Evolutionary conservation across 2,113 vertebrate species (phyloP), one percentile per base, ranked within the genome.

Genomic region (Crotalus horridus): DNA sequence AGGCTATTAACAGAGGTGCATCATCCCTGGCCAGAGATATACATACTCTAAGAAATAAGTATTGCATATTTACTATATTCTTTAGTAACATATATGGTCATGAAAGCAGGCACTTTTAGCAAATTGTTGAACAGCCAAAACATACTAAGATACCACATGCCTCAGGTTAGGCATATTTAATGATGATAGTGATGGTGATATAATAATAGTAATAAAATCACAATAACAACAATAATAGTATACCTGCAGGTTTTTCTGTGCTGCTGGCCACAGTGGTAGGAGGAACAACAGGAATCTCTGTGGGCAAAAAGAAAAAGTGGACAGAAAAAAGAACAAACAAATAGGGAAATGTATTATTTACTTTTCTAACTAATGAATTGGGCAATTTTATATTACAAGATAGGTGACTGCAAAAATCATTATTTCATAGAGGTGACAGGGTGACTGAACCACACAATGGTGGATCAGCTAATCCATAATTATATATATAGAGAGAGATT

Each of bases 251-350:
- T 91, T 99, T 98, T 94, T 99, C 99, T 0, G 98, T 98, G 93
- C 98, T 98, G 98, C 98, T 99, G 94, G 98, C 97, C 0, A 98
- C 96, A 0, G 99, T 99, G 59, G 99, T 98, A 0, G 98, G 98
- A 0, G 99, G 99, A 0, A 98, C 98, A 0, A 98, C 97, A 0
- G 99, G 99, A 95, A 99, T 99, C 97, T 99, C 99, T 99, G 96
- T 91, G 64, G 93, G 39, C 20, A 95, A 74, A 93, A 95, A 96
- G 85, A 58, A 48, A 94, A 96, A 88, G 26, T 0, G 3, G 55
- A 39, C 86, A 90, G 48, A 46, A 48, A 85, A 69, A 46, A 86
- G 88, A 93, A 93, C 89, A 92, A 81, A 92, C 54, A 61, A 92
- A 94, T 91, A 91, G 94, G 29, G 24, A 51, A 15, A 23, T 6